Evolutionary conservation across 2,797 vertebrate species (phyloP).

Genomic region (Etheostoma perlongum): DNA sequence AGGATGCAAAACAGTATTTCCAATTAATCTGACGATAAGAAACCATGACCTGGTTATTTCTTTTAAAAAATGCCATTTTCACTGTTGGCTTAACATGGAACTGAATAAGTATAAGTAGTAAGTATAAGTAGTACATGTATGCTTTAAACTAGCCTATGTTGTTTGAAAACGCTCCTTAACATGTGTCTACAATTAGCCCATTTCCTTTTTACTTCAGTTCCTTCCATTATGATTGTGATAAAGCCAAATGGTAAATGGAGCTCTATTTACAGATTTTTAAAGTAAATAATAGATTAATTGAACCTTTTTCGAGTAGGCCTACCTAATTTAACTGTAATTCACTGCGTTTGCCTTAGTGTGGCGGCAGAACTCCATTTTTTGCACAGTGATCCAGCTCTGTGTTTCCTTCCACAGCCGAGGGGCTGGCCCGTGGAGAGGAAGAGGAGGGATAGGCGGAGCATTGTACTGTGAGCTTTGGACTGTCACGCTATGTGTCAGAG

Average conservation of each 20-base stretch:
- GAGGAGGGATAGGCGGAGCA: constrained; percentile 18
- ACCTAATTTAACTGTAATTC: constrained; percentile 51
- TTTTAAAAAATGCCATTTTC: neutral
- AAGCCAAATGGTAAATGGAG: neutral
- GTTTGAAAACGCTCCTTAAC: neutral
- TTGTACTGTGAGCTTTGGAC: constrained; percentile 11
- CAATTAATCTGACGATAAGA: neutral
- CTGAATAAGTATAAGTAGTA: neutral
- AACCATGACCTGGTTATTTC: rapidly evolving
- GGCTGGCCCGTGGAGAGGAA: constrained; percentile 6
- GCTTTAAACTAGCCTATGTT: neutral
- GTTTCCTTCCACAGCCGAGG: constrained; percentile 3
- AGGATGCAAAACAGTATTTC: neutral
- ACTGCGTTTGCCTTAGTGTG: constrained; percentile 69
- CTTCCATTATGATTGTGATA: neutral
- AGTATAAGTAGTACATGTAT: neutral
- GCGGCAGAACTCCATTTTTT: constrained; percentile 72
- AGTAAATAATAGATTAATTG: neutral
- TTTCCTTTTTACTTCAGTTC: neutral
- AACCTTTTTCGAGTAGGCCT: neutral
- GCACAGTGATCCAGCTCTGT: neutral
- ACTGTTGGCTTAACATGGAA: neutral
- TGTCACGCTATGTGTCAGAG: neutral
- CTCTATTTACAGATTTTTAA: neutral
- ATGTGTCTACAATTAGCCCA: neutral